These are phyloP conservation scores for Chrysolina americana DNA, from an alignment of 2,888 invertebrate species.

Conservation along the genomic window DNA sequence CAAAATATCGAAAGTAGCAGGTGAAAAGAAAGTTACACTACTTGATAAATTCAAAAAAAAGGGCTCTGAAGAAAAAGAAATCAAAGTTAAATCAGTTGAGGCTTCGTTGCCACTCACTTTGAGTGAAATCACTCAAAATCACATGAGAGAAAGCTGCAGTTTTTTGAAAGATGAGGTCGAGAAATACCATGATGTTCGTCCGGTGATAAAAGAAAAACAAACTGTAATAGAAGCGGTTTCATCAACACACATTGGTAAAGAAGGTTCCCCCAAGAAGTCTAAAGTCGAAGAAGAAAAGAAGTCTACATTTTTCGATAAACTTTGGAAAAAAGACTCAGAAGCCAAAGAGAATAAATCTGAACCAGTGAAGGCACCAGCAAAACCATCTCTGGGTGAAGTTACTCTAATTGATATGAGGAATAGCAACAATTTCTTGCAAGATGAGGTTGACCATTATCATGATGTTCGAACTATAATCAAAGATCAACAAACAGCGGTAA, in stretches of 20 bases:
- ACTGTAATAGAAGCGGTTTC: neutral
- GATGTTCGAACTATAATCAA: constrained; percentile 50
- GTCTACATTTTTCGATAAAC: neutral
- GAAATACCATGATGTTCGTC: neutral
- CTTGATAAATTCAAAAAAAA: constrained; percentile 60
- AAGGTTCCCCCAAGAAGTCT: neutral
- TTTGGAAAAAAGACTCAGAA: constrained; percentile 39
- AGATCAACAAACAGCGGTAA: constrained; percentile 30
- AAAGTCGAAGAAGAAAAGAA: neutral
- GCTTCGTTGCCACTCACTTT: neutral
- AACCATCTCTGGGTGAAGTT: constrained; percentile 42
- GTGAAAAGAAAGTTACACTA: constrained; percentile 44
- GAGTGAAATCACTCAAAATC: constrained; percentile 1
- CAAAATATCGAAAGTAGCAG: constrained; percentile 21
- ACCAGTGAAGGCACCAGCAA: constrained; percentile 25
- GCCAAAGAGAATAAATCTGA: constrained; percentile 18
- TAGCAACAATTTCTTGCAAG: constrained; percentile 51
- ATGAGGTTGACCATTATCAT: constrained; percentile 53
- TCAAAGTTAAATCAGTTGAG: constrained; percentile 13
- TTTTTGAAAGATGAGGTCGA: neutral
- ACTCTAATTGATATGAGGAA: constrained; percentile 47
- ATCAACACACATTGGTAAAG: neutral
- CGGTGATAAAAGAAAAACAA: neutral
- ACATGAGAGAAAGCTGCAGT: neutral
- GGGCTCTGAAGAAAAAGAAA: constrained; percentile 48